phyloP scores from a whole-genome alignment of 2,113 vertebrate species.

The Cyanoramphus novaezelandiae region DNA sequence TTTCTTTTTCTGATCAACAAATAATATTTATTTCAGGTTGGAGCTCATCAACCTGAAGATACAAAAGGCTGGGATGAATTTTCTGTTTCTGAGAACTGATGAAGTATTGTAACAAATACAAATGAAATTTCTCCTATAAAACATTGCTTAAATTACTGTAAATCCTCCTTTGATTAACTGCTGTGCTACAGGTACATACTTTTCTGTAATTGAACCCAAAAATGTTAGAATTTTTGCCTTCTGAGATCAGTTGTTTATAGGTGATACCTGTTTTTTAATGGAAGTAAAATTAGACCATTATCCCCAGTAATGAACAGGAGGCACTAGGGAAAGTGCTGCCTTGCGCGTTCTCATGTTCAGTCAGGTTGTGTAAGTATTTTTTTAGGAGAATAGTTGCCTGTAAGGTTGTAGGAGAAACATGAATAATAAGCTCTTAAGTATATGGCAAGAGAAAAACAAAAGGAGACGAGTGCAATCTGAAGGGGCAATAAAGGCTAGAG shows the following conservation, averaged over 20 bases:
- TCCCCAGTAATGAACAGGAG: background rate
- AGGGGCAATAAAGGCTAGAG: background rate
- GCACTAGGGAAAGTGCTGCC: background rate
- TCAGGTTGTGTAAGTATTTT: background rate
- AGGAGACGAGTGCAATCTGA: background rate
- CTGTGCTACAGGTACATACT: background rate
- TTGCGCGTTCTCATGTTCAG: background rate
- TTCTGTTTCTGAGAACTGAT: background rate
- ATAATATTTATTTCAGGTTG: background rate
- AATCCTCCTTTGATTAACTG: conserved; percentile 9
- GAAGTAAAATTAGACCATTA: background rate
- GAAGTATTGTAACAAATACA: background rate
- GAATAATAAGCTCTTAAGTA: background rate
- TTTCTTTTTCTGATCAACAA: background rate
- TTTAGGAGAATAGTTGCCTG: background rate
- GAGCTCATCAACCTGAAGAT: background rate
- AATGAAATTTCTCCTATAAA: background rate
- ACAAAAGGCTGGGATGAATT: background rate
- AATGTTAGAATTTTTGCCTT: background rate
- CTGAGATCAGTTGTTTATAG: background rate
- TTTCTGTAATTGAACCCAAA: background rate
- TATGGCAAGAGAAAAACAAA: background rate
- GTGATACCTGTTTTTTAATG: background rate
- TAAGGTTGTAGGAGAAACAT: background rate
- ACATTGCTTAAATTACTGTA: background rate